Evolutionary conservation across 2,113 vertebrate species (phyloP).

Genomic region (Periophthalmus modestus): DNA sequence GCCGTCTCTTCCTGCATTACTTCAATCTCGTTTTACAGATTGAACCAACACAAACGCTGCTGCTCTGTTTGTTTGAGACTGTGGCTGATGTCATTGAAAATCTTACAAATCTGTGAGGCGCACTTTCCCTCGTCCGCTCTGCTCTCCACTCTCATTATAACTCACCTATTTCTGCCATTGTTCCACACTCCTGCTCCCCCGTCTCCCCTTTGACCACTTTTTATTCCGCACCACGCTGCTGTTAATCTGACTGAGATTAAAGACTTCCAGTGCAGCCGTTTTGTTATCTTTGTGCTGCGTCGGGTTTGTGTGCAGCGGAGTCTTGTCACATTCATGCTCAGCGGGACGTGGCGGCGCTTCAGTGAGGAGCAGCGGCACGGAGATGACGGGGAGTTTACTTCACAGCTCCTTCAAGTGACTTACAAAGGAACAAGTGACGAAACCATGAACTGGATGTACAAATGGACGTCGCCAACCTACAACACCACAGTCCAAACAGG

Average conservation of each 20-base stretch:
- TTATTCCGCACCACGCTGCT: background rate
- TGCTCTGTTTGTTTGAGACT: background rate
- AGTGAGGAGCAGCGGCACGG: slow-evolving; percentile 36
- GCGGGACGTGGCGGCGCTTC: slow-evolving; percentile 49
- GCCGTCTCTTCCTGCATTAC: no score
- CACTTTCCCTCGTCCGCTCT: background rate
- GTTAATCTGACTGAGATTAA: slow-evolving; percentile 7
- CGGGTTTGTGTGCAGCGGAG: slow-evolving; percentile 18
- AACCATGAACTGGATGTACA: background rate
- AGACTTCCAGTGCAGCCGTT: slow-evolving; percentile 13
- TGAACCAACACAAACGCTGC: background rate
- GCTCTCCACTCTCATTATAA: background rate
- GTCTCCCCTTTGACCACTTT: background rate
- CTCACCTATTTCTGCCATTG: background rate
- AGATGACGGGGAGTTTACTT: slow-evolving; percentile 33
- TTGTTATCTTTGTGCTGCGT: slow-evolving; percentile 25
- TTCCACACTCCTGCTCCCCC: background rate
- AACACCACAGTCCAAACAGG: no score
- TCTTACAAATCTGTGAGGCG: background rate
- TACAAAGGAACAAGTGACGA: background rate
- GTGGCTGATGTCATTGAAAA: background rate
- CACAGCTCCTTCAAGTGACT: background rate
- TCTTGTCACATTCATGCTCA: slow-evolving; percentile 45
- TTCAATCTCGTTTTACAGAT: background rate
- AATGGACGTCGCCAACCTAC: no score